Evolutionary conservation across 2,797 vertebrate genomes (phyloP), one percentile per base, ranked within the genome.

Genomic region (Squalus acanthias): DNA sequence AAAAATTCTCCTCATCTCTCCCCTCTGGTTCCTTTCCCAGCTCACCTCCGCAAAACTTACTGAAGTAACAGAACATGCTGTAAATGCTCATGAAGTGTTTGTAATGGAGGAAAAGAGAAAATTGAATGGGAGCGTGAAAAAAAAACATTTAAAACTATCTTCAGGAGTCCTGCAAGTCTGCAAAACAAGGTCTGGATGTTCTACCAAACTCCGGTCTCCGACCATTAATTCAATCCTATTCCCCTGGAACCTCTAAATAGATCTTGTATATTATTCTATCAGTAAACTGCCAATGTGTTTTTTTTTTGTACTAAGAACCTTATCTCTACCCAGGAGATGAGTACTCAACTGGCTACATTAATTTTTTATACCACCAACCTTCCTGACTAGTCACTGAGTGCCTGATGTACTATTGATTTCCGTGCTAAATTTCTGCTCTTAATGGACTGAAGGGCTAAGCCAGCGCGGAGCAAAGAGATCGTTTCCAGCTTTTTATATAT

Each of bases 391-490:
- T 69, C n/a, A 46, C 91, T 93, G 63, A 93, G 65, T 93, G 91
- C 20, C 63, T 69, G 91, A 93, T 93, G 91, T 93, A 46, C 91
- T 69, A 93, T 93, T 93, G 91, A 93, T 93, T 93, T 93, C 91
- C 22, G n/a, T 46, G 91, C 63, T 93, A 69, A 69, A 69, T 69
- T 93, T 63, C 65, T 93, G n/a, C 91, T 69, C 91, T 69, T 93
- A 93, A 93, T 93, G n/a, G 91, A 93, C 65, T 46, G n/a, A 39
- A 67, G 63, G 63, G n/a, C 65, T 12, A 24, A 67, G n/a, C 15
- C 91, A 69, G 91, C 63, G 0, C 65, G 22, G n/a, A 93, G n/a
- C 91, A 67, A 24, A 46, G 91, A 69, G 91, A 24, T 93, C 39
- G n/a, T 69, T 69, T 69, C n/a, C 63, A 69, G 91, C 91, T 5